Conservation (phyloP, 2,888 invertebrate species). For the Magallana nippona region DNA sequence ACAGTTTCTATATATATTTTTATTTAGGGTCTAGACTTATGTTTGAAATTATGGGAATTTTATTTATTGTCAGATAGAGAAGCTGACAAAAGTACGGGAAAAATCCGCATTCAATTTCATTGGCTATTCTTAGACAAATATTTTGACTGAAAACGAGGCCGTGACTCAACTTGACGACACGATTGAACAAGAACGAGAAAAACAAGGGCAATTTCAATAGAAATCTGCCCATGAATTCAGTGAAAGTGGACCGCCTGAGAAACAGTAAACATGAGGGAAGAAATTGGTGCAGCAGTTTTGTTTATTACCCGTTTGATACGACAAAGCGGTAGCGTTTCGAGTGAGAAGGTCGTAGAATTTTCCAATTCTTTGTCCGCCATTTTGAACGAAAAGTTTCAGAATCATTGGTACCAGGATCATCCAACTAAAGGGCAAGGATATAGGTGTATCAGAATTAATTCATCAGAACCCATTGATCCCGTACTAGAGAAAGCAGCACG, state of each 20-base stretch:
- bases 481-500: conserved; percentile 79
- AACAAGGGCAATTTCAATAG: conserved; percentile 22
- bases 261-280: conserved; percentile 84
- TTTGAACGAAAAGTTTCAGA: conserved; percentile 80
- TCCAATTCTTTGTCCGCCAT: conserved; percentile 82
- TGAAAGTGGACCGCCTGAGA: conserved; percentile 24
- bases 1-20: too few species aligned
- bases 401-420: conserved; percentile 81
- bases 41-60: too few species aligned
- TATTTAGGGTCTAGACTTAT: too few species aligned
- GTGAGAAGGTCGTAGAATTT: conserved; percentile 83
- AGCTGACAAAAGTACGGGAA: conserved; percentile 32
- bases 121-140: conserved; percentile 28
- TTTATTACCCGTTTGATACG: conserved; percentile 85
- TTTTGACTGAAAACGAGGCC: conserved; percentile 37
- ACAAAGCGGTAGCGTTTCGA: conserved; percentile 83
- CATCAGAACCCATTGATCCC: conserved; percentile 80
- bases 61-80: neutral
- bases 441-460: conserved; percentile 81
- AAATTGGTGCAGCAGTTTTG: conserved; percentile 85
- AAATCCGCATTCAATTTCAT: conserved; percentile 27
- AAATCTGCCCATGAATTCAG: conserved; percentile 44
- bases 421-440: conserved; percentile 81
- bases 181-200: conserved; percentile 39
- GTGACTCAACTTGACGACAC: conserved; percentile 40